Conservation (phyloP, 2,113 vertebrate genomes). For the Uria aalge region DNA sequence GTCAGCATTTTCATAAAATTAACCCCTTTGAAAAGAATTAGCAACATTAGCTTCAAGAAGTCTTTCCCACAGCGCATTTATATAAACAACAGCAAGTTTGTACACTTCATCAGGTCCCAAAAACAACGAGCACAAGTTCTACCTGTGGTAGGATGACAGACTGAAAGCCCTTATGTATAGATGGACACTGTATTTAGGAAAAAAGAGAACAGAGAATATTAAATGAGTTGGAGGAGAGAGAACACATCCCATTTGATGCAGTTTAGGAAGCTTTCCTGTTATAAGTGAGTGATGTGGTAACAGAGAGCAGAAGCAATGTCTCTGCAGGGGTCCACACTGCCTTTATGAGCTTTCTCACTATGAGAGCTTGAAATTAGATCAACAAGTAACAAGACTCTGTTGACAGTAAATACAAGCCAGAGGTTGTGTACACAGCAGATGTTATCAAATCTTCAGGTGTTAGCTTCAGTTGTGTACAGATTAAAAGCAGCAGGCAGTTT, state of each 20-base stretch:
- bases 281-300: background rate
- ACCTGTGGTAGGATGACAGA: background rate
- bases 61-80: background rate
- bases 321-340: background rate
- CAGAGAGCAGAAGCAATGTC: background rate
- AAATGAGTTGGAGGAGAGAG: background rate
- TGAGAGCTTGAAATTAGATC: background rate
- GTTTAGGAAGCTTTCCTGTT: background rate
- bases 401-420: conserved; percentile 17
- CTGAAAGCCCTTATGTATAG: background rate
- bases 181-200: background rate
- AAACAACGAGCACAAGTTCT: background rate
- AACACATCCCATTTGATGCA: background rate
- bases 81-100: background rate
- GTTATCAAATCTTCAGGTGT: conserved; percentile 8
- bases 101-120: background rate
- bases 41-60: background rate
- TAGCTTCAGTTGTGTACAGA: background rate
- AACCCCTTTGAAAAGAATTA: background rate
- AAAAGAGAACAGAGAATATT: background rate
- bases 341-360: background rate
- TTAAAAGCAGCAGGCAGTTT: background rate
- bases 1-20: background rate
- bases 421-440: background rate
- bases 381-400: background rate